Base-by-base conservation (phyloP, 2,797 vertebrate genomes). In the Periophthalmus magnuspinnatus region DNA sequence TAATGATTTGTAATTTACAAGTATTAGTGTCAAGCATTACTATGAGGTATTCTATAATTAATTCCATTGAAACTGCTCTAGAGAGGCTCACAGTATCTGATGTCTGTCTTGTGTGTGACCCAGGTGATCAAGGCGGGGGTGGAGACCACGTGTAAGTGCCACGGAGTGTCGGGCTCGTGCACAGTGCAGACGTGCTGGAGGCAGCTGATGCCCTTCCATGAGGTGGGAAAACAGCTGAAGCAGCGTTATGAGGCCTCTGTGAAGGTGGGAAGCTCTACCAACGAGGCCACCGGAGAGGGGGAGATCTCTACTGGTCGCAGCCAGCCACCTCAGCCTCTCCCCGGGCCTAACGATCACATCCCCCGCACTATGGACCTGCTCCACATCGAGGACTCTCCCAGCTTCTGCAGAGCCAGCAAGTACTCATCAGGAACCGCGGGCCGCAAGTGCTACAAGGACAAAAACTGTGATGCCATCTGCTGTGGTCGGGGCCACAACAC, bases 321-420 rank as follows among this genome's bases (percentile, higher is more conserved):
- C 71, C 94, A 94, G 69, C 90, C 87, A 60, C 87, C 69, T 0
- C 84, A 70, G n/a, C 80, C 92, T 0, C 77, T 86, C 22, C 71
- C 91, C 0, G 93, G 95, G 3, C 87, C 93, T 6, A 90, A 90
- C 0, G 96, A 98, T 89, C 96, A 95, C 5, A 95, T 98, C 81
- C 96, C 97, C 77, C 95, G 95, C 85, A 98, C 97, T 71, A 97
- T 96, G 1, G 96, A 98, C 85, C 91, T 99, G 1, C 94, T 98
- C 82, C 96, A 99, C 92, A 96, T 99, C 60, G 98, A 99, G n/a
- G 98, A 99, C 92, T 99, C 98, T 0, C 98, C 97, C 1, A 98
- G 95, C 81, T 99, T 99, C 92, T 99, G 98, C 76, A 87, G 95
- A 83, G 90, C 95, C 74, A 98, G 96, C 88, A 95, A 96, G 75